A percentile compares a stretch with the other conserved stretches of the same genome.
Evolutionary conservation across 2,113 vertebrate genomes (phyloP).

Genomic region (Gasterosteus nipponicus): DNA sequence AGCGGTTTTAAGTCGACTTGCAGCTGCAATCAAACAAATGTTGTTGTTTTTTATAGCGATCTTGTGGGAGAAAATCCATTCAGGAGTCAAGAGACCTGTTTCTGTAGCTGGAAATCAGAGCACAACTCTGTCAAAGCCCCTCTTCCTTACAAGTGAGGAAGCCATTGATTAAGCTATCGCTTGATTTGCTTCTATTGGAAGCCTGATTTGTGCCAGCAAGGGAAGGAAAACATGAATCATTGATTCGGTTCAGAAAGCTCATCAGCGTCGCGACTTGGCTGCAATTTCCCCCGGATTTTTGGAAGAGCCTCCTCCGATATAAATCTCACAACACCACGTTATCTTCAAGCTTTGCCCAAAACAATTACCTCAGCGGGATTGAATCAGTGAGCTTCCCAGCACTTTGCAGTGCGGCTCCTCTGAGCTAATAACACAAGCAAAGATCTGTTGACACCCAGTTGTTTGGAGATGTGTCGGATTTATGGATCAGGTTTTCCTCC

Average conservation of each 20-base stretch:
- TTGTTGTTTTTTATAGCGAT: slow-evolving; percentile 37
- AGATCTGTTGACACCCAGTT: slow-evolving; percentile 59
- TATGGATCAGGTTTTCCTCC: slow-evolving; percentile 60
- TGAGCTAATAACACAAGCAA: slow-evolving; percentile 51
- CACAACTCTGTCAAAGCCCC: neutral
- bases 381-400: slow-evolving; percentile 22
- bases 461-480: slow-evolving; percentile 62
- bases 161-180: slow-evolving; percentile 61
- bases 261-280: slow-evolving; percentile 4
- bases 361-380: slow-evolving; percentile 37
- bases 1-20: slow-evolving; percentile 27
- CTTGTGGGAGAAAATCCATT: slow-evolving; percentile 13
- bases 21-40: slow-evolving; percentile 33
- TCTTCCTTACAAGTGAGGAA: slow-evolving; percentile 16
- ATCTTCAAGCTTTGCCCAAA: slow-evolving; percentile 10
- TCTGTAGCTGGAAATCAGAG: slow-evolving; percentile 7
- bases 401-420: slow-evolving; percentile 11
- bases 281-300: slow-evolving; percentile 8
- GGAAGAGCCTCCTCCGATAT: neutral
- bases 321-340: neutral
- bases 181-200: slow-evolving; percentile 61
- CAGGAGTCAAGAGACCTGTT: slow-evolving; percentile 5
- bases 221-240: slow-evolving; percentile 64
- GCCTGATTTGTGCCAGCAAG: slow-evolving; percentile 59
- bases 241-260: slow-evolving; percentile 53